Conservation (phyloP, 2,113 vertebrate genomes). For the Heterochromis multidens region DNA sequence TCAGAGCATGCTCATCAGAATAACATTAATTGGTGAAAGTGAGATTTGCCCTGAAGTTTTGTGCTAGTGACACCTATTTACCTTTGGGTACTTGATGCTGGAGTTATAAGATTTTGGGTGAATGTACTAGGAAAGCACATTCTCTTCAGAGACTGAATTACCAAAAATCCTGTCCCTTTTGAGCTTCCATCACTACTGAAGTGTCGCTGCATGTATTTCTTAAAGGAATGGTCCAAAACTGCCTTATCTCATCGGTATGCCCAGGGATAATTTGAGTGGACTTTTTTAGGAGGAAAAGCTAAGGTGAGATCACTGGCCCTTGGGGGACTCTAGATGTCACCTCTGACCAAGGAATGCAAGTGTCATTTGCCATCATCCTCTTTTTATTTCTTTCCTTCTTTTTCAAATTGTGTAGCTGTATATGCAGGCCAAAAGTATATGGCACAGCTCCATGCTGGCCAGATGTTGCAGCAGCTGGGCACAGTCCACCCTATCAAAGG, state of each 20-base stretch:
- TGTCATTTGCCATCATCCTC: background rate
- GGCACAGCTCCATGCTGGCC: background rate
- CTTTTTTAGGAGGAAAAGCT: background rate
- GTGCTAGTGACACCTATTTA: background rate
- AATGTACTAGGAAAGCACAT: background rate
- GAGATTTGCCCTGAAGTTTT: background rate
- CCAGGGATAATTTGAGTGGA: background rate
- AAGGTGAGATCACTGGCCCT: background rate
- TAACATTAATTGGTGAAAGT: background rate
- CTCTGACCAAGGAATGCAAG: background rate
- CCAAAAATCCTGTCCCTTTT: background rate
- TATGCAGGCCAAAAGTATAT: background rate
- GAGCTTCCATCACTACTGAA: background rate
- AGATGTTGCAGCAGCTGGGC: background rate
- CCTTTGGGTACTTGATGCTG: background rate
- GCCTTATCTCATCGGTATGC: background rate
- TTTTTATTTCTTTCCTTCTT: background rate
- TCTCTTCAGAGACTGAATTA: background rate
- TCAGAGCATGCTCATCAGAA: too few species aligned
- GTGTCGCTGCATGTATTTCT: background rate
- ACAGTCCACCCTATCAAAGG: background rate
- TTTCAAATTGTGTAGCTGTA: background rate
- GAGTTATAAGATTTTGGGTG: background rate
- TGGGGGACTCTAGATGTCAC: background rate
- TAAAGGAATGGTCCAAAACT: background rate